Conservation (phyloP, 2,888 invertebrate species). For the Lamproptera curius region DNA sequence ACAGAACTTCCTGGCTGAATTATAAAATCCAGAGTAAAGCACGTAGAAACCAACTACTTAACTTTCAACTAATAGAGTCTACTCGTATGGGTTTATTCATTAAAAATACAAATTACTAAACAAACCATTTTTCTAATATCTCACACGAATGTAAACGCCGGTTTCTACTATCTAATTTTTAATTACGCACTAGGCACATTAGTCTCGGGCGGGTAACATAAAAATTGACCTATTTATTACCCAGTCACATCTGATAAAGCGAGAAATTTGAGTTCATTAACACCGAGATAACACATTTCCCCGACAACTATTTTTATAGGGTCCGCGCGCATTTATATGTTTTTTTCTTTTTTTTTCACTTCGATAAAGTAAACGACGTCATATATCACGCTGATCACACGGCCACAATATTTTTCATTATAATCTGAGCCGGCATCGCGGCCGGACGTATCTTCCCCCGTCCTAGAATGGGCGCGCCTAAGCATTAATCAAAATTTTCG, state of each 20-base stretch:
- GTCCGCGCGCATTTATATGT: constrained; percentile 23
- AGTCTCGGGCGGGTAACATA: constrained; percentile 21
- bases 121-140: no score
- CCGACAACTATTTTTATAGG: constrained; percentile 22
- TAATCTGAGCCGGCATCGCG: constrained; percentile 43
- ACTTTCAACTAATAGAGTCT: no score
- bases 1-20: no score
- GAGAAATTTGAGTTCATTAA: constrained; percentile 62
- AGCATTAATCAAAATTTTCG: constrained; percentile 58
- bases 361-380: constrained; percentile 28
- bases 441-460: constrained; percentile 30
- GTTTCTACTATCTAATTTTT: constrained; percentile 6
- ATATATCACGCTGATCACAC: constrained; percentile 25
- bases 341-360: no score
- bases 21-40: no score
- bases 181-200: constrained; percentile 6
- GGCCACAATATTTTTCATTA: constrained; percentile 47
- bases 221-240: constrained; percentile 70
- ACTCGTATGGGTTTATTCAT: no score
- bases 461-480: constrained; percentile 30
- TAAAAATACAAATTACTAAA: no score
- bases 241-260: constrained; percentile 57
- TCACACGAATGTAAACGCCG: not conserved
- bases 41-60: no score
- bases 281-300: constrained; percentile 43